phyloP scores from a whole-genome alignment of 1,140 invertebrate species.

The Macrotrachela quadricornifera region DNA sequence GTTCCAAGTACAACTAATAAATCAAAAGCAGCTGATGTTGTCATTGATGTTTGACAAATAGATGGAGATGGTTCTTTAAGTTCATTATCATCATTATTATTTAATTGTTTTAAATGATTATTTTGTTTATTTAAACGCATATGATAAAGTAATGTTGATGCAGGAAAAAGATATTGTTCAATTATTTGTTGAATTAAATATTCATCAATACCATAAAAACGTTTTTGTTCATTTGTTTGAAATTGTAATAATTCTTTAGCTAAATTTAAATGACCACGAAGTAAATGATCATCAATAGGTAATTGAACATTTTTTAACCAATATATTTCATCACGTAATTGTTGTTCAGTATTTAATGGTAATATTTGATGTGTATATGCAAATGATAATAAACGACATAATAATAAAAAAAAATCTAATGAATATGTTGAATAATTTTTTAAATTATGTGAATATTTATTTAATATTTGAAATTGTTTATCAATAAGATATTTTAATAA shows the following conservation, averaged over 20 bases:
- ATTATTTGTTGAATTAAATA: slow-evolving; percentile 61
- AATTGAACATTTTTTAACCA: slow-evolving; percentile 45
- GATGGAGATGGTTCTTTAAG: slow-evolving; percentile 19
- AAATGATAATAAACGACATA: slow-evolving; percentile 35
- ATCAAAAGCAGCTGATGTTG: slow-evolving; percentile 71
- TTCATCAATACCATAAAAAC: slow-evolving; percentile 46
- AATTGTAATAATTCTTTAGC: slow-evolving; percentile 68
- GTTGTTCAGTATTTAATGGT: slow-evolving; percentile 15
- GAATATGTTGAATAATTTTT: slow-evolving; percentile 31
- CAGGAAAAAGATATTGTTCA: slow-evolving; percentile 84
- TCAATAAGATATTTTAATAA: too few species aligned
- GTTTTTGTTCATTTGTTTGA: slow-evolving; percentile 58
- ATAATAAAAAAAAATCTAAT: slow-evolving; percentile 52
- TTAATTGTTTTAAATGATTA: not conserved
- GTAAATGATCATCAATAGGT: slow-evolving; percentile 43
- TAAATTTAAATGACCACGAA: slow-evolving; percentile 75
- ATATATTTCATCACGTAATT: slow-evolving; percentile 51
- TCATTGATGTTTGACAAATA: slow-evolving; percentile 67
- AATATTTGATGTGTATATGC: not conserved
- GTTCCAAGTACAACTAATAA: slow-evolving; percentile 65
- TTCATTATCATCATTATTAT: slow-evolving; percentile 1
- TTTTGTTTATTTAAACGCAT: slow-evolving; percentile 37
- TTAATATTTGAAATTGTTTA: too few species aligned
- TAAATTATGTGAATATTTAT: not conserved
- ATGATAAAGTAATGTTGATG: slow-evolving; percentile 67